Conservation (phyloP, 2,888 invertebrate genomes). For the Stegana nigrithorax region DNA sequence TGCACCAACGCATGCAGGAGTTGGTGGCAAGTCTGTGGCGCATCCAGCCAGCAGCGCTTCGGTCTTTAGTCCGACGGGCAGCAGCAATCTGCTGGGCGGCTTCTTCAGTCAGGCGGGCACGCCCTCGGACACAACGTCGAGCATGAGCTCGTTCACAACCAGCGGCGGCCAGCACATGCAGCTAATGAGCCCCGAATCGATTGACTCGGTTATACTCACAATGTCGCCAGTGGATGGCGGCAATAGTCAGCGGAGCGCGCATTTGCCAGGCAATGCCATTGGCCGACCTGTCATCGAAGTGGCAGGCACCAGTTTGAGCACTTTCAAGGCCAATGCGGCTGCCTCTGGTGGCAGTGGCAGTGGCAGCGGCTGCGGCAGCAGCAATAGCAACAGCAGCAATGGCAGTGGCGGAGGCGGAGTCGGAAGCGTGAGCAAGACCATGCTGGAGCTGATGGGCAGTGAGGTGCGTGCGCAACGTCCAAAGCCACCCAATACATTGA, state of each 20-base stretch:
- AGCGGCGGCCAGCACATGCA: conserved; percentile 69
- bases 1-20: not conserved
- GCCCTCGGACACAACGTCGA: conserved; percentile 77
- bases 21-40: not conserved
- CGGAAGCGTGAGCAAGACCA: not conserved
- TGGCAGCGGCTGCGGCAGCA: not conserved
- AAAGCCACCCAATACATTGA: conserved; percentile 85
- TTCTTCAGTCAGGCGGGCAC: conserved; percentile 69
- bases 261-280: not conserved
- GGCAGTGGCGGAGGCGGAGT: not conserved
- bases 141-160: conserved; percentile 80
- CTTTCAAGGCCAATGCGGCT: conserved; percentile 74
- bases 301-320: conserved; percentile 71
- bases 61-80: conserved; percentile 63
- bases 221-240: conserved; percentile 75
- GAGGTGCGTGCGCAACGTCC: conserved; percentile 77
- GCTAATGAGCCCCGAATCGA: conserved; percentile 71
- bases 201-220: conserved; percentile 79
- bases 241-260: not conserved
- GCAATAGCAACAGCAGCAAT: not conserved
- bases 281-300: conserved; percentile 16
- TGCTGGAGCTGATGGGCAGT: conserved; percentile 56
- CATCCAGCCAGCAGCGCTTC: conserved; percentile 42
- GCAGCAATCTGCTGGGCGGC: conserved; percentile 51
- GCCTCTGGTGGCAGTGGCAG: conserved; percentile 6